Percentiles rank a stretch among this genome's conserved stretches.
These are phyloP conservation scores for Drosophila subsilvestris DNA, from an alignment of 2,888 invertebrate species.

Conservation along the genomic window DNA sequence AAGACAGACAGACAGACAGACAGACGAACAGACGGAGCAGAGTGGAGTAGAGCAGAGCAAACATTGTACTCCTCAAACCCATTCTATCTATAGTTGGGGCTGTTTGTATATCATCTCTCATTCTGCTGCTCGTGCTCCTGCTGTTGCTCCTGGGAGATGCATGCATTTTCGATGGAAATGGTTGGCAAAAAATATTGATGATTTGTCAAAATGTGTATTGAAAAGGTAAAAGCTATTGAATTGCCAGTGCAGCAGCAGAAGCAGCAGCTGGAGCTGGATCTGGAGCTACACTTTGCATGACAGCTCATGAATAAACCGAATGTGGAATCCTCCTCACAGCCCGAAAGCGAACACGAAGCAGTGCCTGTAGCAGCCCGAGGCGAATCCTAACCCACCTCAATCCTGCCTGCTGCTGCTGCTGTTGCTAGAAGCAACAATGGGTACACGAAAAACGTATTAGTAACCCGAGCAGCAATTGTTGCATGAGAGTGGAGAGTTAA, in stretches of 20 bases:
- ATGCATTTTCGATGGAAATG: slow-evolving; percentile 50
- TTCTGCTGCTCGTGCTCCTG: slow-evolving; percentile 15
- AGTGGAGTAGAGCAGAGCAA: slow-evolving; percentile 24
- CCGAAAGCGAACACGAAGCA: slow-evolving; percentile 11
- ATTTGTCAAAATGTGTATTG: slow-evolving; percentile 74
- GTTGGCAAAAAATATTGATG: slow-evolving; percentile 67
- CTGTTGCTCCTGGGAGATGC: slow-evolving; percentile 45
- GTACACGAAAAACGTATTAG: slow-evolving; percentile 74
- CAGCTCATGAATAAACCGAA: slow-evolving; percentile 38
- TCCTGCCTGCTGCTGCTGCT: neutral
- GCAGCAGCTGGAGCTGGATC: slow-evolving; percentile 35
- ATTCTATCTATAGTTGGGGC: neutral
- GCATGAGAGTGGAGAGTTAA: slow-evolving; percentile 34
- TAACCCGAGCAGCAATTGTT: slow-evolving; percentile 49
- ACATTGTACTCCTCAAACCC: slow-evolving; percentile 13
- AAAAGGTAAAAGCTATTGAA: slow-evolving; percentile 67
- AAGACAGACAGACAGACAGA: neutral
- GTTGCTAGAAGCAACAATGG: slow-evolving; percentile 43
- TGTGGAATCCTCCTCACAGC: slow-evolving; percentile 5
- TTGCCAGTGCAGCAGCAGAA: slow-evolving; percentile 45
- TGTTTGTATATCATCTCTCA: slow-evolving; percentile 16
- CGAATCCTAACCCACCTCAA: neutral
- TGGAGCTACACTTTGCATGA: slow-evolving; percentile 61
- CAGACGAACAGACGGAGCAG: slow-evolving; percentile 1
- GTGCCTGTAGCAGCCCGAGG: neutral